These are phyloP conservation scores for Vulpes vulpes DNA, from an alignment of 2,113 vertebrate genomes.

Conservation along the genomic window DNA sequence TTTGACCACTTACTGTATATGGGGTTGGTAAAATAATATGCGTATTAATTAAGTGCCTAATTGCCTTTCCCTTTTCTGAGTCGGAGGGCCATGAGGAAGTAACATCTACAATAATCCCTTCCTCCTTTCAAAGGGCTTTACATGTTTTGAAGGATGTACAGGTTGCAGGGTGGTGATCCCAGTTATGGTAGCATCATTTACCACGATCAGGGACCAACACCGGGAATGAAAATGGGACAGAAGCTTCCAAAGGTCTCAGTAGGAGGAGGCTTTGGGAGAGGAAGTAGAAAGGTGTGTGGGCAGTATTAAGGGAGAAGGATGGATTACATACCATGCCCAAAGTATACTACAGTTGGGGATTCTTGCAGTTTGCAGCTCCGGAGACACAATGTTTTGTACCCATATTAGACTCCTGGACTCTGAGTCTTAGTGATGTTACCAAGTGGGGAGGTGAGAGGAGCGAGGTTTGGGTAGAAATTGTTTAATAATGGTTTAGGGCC, in stretches of 20 bases:
- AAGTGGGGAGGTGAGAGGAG: not conserved
- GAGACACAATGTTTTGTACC: not conserved
- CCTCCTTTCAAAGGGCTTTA: not conserved
- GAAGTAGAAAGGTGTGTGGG: not conserved
- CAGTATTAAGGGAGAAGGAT: not conserved
- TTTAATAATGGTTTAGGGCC: not conserved
- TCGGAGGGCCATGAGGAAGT: not conserved
- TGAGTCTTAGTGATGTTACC: not conserved
- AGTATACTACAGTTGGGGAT: not conserved
- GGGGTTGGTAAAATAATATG: not conserved
- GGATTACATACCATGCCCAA: not conserved
- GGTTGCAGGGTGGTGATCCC: not conserved
- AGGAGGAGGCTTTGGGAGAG: not conserved
- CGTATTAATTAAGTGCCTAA: slow-evolving; percentile 5
- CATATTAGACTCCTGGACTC: not conserved
- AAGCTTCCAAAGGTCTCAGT: not conserved
- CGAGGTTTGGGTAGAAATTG: not conserved
- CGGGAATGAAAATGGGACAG: not conserved
- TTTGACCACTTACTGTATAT: not conserved
- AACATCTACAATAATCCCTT: not conserved
- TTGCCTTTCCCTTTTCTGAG: not conserved
- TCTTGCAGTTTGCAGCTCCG: not conserved
- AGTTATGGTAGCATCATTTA: not conserved
- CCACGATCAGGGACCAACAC: not conserved
- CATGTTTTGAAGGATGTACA: not conserved